Evolutionary conservation across 2,888 invertebrate genomes (phyloP).

Genomic region (Allygus modestus): DNA sequence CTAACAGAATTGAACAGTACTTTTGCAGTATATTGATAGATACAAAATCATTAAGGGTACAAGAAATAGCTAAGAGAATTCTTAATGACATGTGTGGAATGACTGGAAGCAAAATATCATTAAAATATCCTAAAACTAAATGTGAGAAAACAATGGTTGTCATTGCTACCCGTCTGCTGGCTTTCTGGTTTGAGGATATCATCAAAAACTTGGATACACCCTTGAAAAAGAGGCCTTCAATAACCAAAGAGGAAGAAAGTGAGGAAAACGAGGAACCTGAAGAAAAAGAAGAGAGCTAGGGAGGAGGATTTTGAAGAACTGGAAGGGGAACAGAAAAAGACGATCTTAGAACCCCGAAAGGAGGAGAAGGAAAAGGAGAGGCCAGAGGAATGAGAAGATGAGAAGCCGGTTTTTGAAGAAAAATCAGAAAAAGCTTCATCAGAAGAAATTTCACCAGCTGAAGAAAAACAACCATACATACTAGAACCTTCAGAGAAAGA

Average conservation of each 20-base stretch:
- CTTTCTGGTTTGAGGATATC: constrained; percentile 66
- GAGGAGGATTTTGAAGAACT: no score
- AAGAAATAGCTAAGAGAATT: constrained; percentile 65
- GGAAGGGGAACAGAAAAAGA: constrained; percentile 60
- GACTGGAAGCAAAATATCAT: constrained; percentile 65
- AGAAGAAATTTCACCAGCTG: neutral
- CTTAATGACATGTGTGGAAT: constrained; percentile 65
- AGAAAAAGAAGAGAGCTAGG: constrained; percentile 61
- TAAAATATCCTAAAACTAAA: constrained; percentile 65
- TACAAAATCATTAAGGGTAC: constrained; percentile 63
- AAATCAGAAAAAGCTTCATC: neutral
- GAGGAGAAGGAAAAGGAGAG: constrained; percentile 50
- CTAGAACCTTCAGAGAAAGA: neutral
- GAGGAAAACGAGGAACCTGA: constrained; percentile 45
- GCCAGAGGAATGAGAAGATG: constrained; percentile 13
- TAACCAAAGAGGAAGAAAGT: constrained; percentile 55
- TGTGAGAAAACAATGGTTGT: constrained; percentile 66
- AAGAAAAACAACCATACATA: neutral
- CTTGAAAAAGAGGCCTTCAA: neutral
- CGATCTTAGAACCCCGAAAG: constrained; percentile 22
- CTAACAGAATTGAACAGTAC: constrained; percentile 66
- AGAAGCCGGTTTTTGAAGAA: neutral
- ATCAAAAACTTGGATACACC: constrained; percentile 62
- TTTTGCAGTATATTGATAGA: constrained; percentile 65
- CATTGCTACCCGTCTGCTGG: constrained; percentile 66